phyloP scores from a whole-genome alignment of 2,888 invertebrate genomes.

The Erpobdella octoculata region DNA sequence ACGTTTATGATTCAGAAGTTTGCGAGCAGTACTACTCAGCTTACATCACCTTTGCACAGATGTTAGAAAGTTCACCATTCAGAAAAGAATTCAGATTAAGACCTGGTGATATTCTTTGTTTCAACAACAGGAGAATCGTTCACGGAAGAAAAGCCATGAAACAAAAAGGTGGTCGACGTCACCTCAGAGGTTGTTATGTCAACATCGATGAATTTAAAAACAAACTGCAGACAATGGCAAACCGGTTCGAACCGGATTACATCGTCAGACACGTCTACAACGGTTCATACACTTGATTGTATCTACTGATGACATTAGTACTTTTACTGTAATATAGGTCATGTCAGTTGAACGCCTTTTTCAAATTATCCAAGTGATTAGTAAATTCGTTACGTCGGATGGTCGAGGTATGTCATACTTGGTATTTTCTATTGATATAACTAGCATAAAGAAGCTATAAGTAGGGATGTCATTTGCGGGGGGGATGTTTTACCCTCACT shows the following conservation, averaged over 20 bases:
- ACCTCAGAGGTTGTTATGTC: conserved; percentile 47
- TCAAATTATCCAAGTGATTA: too few species aligned
- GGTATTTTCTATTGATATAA: too few species aligned
- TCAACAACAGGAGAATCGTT: conserved; percentile 46
- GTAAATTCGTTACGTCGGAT: too few species aligned
- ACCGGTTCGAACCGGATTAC: conserved; percentile 32
- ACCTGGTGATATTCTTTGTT: conserved; percentile 44
- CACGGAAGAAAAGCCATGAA: conserved; percentile 42
- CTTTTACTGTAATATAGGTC: too few species aligned
- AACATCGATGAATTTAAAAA: conserved; percentile 48
- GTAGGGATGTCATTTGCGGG: too few species aligned
- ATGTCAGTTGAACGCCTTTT: too few species aligned
- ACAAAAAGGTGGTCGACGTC: conserved; percentile 42
- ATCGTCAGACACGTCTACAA: conserved; percentile 40
- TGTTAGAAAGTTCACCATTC: conserved; percentile 37
- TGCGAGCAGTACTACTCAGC: conserved; percentile 44
- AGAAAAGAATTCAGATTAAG: conserved; percentile 40
- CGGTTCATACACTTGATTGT: not conserved
- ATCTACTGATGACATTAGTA: too few species aligned
- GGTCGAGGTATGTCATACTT: too few species aligned
- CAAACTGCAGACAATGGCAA: conserved; percentile 38
- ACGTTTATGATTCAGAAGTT: conserved; percentile 37
- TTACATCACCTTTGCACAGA: conserved; percentile 42
- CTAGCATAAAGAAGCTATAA: too few species aligned
- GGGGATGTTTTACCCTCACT: too few species aligned